Evolutionary conservation across 2,797 vertebrate genomes (phyloP), one percentile per base, ranked within the genome.

Genomic region (Hippoglossus hippoglossus): DNA sequence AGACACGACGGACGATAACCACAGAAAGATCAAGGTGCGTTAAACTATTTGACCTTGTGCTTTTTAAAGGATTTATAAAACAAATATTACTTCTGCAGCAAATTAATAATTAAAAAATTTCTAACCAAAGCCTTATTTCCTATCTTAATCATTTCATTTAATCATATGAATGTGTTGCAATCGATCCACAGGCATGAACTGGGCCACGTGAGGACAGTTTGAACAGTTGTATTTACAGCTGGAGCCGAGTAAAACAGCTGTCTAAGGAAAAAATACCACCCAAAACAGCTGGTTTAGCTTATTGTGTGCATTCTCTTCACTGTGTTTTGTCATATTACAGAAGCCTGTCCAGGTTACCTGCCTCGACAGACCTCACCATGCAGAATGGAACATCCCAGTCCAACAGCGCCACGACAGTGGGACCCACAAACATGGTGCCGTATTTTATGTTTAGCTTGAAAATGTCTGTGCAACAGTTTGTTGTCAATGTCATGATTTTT

Each of bases 21-120:
- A 70, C 91, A 24, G 94, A 95, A 84, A 94, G 92, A 66, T 93
- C 94, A 63, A 93, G 92, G 94, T 95, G 46, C 81, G 81, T 25
- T n/a, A n/a, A 74, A 47, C n/a, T 0, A 16, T 67, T 7, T 5
- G 10, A 36, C 3, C 3, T 1, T 16, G 34, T 3, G 9, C 36
- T 12, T 13, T 13, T 4, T 12, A 12, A 12, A 12, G 36, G 12
- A 3, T 39, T 12, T 0, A 22, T 15, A 15, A 31, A 63, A 60
- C 4, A 22, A 34, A 18, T 15, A 16, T 1, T 7, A 1, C 21
- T 54, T 65, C 28, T 57, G 36, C 19, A 60, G 3, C 21, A 36
- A 19, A 22, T 59, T 21, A 24, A 10, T n/a, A 5, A 25, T 41
- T 72, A 16, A 22, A n/a, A 54, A 16, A 46, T 69, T 68, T 60